These are phyloP conservation scores for Sebastes hubbsi DNA, from an alignment of 2,797 vertebrate genomes.

Conservation along the genomic window DNA sequence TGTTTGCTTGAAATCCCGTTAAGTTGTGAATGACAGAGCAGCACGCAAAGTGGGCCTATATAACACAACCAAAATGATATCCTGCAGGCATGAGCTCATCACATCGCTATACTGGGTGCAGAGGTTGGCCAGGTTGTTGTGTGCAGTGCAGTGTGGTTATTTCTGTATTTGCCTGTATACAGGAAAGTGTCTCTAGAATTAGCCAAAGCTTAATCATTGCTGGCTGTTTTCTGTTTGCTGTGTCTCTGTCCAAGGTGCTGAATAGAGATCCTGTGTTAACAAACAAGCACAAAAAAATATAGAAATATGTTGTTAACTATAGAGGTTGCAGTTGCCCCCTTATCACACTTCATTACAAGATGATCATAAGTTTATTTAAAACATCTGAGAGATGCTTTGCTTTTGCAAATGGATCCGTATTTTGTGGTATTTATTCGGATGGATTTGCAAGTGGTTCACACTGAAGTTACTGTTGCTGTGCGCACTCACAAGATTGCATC, in stretches of 20 bases:
- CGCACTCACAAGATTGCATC: neutral
- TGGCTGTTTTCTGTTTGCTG: neutral
- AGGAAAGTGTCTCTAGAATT: neutral
- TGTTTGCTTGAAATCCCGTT: constrained; percentile 31
- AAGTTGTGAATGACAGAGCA: constrained; percentile 36
- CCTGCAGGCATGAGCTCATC: constrained; percentile 10
- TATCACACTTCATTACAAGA: neutral
- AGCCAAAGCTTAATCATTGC: neutral
- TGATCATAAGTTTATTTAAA: neutral
- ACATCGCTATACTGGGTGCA: neutral
- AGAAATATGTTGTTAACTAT: too few species aligned
- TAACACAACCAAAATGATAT: too few species aligned
- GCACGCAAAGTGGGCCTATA: neutral
- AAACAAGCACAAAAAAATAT: neutral
- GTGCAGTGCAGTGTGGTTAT: neutral
- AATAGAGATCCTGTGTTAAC: neutral
- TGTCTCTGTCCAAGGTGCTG: constrained; percentile 63
- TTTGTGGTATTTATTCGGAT: neutral
- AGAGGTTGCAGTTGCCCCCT: neutral
- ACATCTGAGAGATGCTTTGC: neutral
- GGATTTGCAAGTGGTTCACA: neutral
- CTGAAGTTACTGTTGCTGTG: neutral
- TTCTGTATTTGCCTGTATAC: neutral
- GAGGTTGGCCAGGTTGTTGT: constrained; percentile 2
- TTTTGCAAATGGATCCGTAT: neutral